Base-by-base conservation (phyloP, 1,140 invertebrate genomes). In the Macrobrachium rosenbergii region DNA sequence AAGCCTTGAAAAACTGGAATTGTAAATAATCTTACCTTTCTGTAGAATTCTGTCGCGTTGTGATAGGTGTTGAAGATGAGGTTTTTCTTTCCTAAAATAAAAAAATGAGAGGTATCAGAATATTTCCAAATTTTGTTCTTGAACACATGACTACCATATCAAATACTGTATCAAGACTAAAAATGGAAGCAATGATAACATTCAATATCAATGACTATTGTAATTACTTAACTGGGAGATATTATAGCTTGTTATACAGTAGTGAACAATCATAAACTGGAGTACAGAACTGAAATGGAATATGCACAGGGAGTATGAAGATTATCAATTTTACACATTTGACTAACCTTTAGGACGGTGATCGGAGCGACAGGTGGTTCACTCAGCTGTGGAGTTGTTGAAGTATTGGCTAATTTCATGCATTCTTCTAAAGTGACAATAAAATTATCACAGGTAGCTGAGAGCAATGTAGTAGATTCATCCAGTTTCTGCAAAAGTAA, bases 401-500 rank as follows among this genome's bases (percentile, higher is more conserved):
- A 78, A 17, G 88, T 89, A 59, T 83, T 87, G 64, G 94, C 93
- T 21, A 96, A 90, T 91, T 94, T 94, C 94, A 96, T 95, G 90
- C 95, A 96, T 87, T 96, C 95, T 92, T 96, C 96, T 88, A 97
- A 92, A 12, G 95, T 96, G 89, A 94, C 94, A 88, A 96, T 96
- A 91, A 97, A 96, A 37, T 95, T 96, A 92, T 97, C 96, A 94
- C 96, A 96, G 52, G 96, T 97, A 45, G 95, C 95, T 87, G 94
- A 94, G 64, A 97, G 91, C 85, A 96, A 92, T 90, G 93, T 94
- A 37, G 95, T 95, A n/a, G 94, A 94, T 92, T 96, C 95, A 91
- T 95, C 94, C 88, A 96, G 92, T 93, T 95, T 94, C 95, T 96
- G 92, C 82, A 93, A 93, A 80, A 28, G 67, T 19, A 79, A n/a